phyloP scores from a whole-genome alignment of 2,888 invertebrate genomes.

The Tipula vernalis region DNA sequence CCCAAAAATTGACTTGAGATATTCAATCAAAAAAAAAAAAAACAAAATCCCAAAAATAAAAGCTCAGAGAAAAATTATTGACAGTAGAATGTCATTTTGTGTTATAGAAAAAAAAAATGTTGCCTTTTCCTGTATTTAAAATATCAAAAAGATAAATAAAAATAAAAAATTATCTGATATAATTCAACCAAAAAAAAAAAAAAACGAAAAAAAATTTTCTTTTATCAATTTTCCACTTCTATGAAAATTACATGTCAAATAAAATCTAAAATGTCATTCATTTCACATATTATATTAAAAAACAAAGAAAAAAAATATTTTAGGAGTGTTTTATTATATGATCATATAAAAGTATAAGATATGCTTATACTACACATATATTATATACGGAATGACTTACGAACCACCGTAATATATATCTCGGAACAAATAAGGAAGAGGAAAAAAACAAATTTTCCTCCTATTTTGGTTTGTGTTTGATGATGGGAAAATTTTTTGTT shows the following conservation, averaged over 20 bases:
- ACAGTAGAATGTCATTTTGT: neutral
- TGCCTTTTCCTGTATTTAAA: neutral
- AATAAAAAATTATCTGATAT: neutral
- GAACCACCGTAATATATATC: neutral
- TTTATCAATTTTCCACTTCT: conserved; percentile 4
- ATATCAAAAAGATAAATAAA: neutral
- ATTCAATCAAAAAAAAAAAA: neutral
- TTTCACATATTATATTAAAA: neutral
- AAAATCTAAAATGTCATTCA: conserved; percentile 4
- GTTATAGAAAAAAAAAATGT: neutral
- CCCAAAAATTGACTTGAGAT: neutral
- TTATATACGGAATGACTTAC: neutral
- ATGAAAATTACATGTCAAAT: conserved; percentile 4
- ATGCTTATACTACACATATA: neutral
- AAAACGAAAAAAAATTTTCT: neutral
- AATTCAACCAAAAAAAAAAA: neutral
- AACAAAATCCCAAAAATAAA: neutral
- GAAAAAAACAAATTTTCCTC: neutral
- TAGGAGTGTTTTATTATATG: neutral
- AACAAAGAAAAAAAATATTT: neutral
- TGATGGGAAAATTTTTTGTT: neutral
- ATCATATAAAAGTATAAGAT: neutral
- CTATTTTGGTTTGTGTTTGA: neutral
- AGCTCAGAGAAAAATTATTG: neutral
- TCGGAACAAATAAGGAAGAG: neutral